Evolutionary conservation across 2,888 invertebrate genomes (phyloP).

Genomic region (Dynastes maya): DNA sequence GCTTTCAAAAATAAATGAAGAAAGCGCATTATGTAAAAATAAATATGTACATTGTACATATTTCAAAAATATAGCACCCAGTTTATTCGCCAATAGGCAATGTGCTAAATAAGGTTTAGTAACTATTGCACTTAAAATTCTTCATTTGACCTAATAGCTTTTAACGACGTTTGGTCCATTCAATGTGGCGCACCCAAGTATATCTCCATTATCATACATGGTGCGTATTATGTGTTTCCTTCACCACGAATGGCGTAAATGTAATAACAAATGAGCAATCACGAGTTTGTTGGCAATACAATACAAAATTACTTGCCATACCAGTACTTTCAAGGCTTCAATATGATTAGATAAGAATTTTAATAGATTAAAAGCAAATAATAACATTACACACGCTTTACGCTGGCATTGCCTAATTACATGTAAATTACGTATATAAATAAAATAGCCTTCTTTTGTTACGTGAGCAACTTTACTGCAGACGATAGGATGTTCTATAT

Average conservation of each 20-base stretch:
- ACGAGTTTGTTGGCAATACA: constrained; percentile 2
- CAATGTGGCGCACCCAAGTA: too few species aligned
- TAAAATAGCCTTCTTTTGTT: neutral
- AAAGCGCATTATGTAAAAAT: too few species aligned
- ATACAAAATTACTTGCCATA: constrained; percentile 19
- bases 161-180: too few species aligned
- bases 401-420: neutral
- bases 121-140: neutral
- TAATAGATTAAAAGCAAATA: constrained; percentile 12
- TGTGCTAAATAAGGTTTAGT: too few species aligned
- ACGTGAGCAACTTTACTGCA: neutral
- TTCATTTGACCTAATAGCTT: too few species aligned
- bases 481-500: neutral
- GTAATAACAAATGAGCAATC: constrained; percentile 3
- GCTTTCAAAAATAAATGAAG: too few species aligned
- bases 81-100: too few species aligned
- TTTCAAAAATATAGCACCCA: too few species aligned
- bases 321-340: constrained; percentile 16
- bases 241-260: neutral
- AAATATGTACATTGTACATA: too few species aligned
- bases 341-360: neutral
- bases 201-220: too few species aligned
- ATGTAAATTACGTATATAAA: neutral
- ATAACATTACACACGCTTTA: neutral
- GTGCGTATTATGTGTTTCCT: neutral